A percentile compares a stretch with the other conserved stretches of the same genome.
Evolutionary conservation across 1,140 invertebrate species (phyloP).

Genomic region (Hylaeus anthracinus): DNA sequence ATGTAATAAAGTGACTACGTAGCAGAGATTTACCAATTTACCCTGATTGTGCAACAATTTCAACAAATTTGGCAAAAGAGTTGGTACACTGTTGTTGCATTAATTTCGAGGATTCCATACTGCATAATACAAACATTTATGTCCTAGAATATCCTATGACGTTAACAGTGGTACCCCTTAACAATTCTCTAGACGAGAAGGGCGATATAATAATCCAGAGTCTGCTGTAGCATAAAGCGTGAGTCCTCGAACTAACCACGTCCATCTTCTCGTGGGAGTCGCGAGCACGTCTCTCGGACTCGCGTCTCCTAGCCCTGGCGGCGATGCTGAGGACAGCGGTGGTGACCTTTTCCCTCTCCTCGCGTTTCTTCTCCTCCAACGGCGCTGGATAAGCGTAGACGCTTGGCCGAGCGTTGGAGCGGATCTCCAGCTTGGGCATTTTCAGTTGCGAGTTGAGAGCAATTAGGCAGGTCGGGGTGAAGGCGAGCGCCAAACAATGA

Average conservation of each 20-base stretch:
- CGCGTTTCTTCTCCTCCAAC: constrained; percentile 98
- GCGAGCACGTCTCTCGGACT: constrained; percentile 83
- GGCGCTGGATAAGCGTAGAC: constrained; percentile 98
- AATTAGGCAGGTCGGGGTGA: constrained; percentile 97
- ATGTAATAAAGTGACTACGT: too few species aligned
- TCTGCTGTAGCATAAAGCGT: too few species aligned
- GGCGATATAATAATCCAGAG: too few species aligned
- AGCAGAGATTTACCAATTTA: too few species aligned
- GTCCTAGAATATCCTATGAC: too few species aligned
- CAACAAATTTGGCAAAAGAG: too few species aligned
- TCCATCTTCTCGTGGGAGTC: constrained; percentile 88
- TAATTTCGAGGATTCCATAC: too few species aligned
- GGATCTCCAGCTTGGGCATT: constrained; percentile 97
- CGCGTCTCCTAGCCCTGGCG: constrained; percentile 91
- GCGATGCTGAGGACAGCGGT: constrained; percentile 99
- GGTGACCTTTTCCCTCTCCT: constrained; percentile 97
- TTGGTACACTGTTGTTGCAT: too few species aligned
- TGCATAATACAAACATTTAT: too few species aligned
- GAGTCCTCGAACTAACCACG: constrained; percentile 79
- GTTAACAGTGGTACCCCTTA: too few species aligned
- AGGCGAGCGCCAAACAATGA: constrained; percentile 97
- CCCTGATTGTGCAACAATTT: too few species aligned
- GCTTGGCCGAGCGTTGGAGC: constrained; percentile 96
- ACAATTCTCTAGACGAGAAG: too few species aligned
- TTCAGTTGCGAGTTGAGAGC: constrained; percentile 97